Base-by-base conservation (phyloP, 2,113 vertebrate species). In the Sardina pilchardus region DNA sequence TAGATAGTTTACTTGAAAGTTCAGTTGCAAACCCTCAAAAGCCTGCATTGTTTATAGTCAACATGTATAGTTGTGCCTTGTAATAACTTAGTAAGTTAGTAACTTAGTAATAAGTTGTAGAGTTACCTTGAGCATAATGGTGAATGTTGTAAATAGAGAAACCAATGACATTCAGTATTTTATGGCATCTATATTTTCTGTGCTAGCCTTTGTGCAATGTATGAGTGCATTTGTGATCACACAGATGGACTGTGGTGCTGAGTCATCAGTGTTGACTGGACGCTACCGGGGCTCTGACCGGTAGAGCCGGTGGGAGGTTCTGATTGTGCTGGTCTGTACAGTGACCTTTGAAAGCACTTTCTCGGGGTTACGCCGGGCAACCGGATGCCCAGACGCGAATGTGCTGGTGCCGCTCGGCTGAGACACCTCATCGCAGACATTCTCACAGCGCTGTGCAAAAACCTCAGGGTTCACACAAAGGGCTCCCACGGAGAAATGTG, bases 391-490 rank as follows among this genome's bases (percentile, higher is more conserved):
- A 78, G 71, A 78, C 71, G 30, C 16, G 71, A 78, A 78, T 36
- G 71, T 34, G 14, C 34, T 34, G 71, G 71, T 78, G 71, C 71
- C 71, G 30, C 71, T 34, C 10, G 71, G 16, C 26, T 34, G 71
- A 36, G 71, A 78, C 30, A 9, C 30, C 71, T 19, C 30, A 5
- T 78, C 71, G 14, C 71, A 34, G 34, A 36, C 71, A 78, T 78
- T 78, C 71, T 78, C 71, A 78, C 71, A 78, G 71, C 14, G 14
- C 71, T 12, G 16, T 78, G 71, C 71, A 16, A 34, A 71, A 78
- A 78, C 71, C 71, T 78, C 71, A 36, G 71, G 71, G 71, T 78
- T 78, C 71, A 78, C 8, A 78, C 71, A 17, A 78, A 36, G 71
- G 34, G 9, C 71, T 78, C 34, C 14, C 26, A 34, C 30, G 3